These are phyloP conservation scores for Centruroides sculpturatus DNA, from an alignment of 1,140 invertebrate species.

Conservation along the genomic window DNA sequence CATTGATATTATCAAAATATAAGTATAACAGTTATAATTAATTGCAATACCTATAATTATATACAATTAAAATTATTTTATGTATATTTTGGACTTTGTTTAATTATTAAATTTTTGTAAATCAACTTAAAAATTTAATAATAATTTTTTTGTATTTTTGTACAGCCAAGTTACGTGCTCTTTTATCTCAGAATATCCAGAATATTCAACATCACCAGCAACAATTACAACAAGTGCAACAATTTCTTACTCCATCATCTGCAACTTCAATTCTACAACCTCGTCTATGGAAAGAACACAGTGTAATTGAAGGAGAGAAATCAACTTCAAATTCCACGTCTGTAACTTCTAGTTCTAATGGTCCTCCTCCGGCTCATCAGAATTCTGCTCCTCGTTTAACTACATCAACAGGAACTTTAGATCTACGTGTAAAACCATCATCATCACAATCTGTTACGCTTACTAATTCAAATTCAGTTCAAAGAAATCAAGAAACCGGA, in stretches of 20 bases:
- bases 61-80: no score
- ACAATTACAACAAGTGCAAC: slow-evolving; percentile 15
- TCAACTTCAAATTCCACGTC: slow-evolving; percentile 1
- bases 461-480: background rate
- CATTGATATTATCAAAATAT: no score
- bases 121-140: no score
- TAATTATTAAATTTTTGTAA: no score
- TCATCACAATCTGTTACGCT: slow-evolving; percentile 8
- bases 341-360: slow-evolving; percentile 1
- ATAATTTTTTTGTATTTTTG: background rate
- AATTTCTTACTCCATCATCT: slow-evolving; percentile 7
- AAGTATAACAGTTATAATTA: no score
- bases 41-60: no score
- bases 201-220: slow-evolving; percentile 15
- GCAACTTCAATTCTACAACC: background rate
- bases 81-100: no score
- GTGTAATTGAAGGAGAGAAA: background rate
- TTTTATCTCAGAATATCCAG: slow-evolving; percentile 15
- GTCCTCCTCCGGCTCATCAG: slow-evolving; percentile 20
- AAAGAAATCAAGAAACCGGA: background rate
- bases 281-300: slow-evolving; percentile 2
- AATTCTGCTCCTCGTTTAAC: slow-evolving; percentile 14
- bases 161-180: slow-evolving; percentile 13
- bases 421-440: slow-evolving; percentile 16
- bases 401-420: slow-evolving; percentile 13